Evolutionary conservation across 1,140 invertebrate genomes (phyloP).

Genomic region (Musca vetustissima): DNA sequence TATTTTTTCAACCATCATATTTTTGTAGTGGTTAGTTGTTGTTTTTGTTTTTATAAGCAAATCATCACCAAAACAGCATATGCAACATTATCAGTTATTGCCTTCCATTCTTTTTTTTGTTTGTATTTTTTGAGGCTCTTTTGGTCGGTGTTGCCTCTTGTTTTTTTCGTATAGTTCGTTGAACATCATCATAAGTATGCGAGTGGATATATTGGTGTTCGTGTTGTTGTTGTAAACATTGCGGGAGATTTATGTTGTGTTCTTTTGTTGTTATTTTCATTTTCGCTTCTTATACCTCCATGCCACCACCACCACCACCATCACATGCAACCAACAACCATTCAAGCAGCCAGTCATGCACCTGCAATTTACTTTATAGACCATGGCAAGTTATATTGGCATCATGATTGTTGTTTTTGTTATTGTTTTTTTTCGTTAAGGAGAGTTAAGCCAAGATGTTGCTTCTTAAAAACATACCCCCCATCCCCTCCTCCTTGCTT

Average conservation of each 20-base stretch:
- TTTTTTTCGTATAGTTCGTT: too few relatives aligned
- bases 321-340: slow-evolving; percentile 17
- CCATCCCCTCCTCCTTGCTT: not conserved
- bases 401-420: not conserved
- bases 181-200: too few relatives aligned
- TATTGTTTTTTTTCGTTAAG: too few relatives aligned
- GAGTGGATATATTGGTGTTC: not conserved
- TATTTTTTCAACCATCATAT: too few relatives aligned
- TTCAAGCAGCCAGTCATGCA: slow-evolving; percentile 52
- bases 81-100: slow-evolving; percentile 15
- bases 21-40: too few relatives aligned
- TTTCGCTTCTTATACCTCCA: slow-evolving; percentile 13
- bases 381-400: slow-evolving; percentile 47
- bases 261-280: slow-evolving; percentile 22
- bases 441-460: too few relatives aligned
- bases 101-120: not conserved
- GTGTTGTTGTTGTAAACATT: slow-evolving; percentile 27
- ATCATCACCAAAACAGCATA: not conserved
- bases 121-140: too few relatives aligned
- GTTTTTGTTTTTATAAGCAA: too few relatives aligned
- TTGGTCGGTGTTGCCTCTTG: too few relatives aligned
- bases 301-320: too few relatives aligned
- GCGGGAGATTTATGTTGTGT: slow-evolving; percentile 40
- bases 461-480: too few relatives aligned
- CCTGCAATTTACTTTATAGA: slow-evolving; percentile 56